Percentiles rank a stretch among this genome's conserved stretches.
These are phyloP conservation scores for Pandemis heparana DNA, from an alignment of 2,888 invertebrate genomes.

Conservation along the genomic window DNA sequence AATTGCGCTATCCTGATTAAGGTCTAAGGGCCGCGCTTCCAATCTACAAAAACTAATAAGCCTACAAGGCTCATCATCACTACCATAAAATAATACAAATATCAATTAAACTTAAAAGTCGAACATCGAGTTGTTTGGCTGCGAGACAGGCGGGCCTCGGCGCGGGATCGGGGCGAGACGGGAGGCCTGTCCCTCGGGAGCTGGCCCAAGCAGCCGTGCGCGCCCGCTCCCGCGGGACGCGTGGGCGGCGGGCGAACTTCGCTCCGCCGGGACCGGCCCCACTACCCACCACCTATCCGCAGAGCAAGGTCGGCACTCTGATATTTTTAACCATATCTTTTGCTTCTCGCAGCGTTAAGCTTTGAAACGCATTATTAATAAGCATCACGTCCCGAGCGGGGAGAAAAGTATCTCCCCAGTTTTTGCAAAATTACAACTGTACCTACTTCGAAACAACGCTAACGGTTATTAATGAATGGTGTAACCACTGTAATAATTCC, in stretches of 20 bases:
- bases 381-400: neutral
- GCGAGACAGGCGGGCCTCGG: constrained; percentile 60
- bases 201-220: constrained; percentile 77
- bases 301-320: constrained; percentile 67
- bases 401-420: neutral
- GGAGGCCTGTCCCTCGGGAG: constrained; percentile 69
- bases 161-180: constrained; percentile 52
- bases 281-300: constrained; percentile 65
- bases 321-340: constrained; percentile 77
- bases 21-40: no score
- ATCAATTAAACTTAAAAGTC: constrained; percentile 71
- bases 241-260: constrained; percentile 82
- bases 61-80: neutral
- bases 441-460: no score
- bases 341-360: constrained; percentile 40
- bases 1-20: no score
- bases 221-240: constrained; percentile 78
- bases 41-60: no score
- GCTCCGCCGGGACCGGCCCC: constrained; percentile 74
- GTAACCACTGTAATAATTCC: no score
- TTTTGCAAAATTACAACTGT: neutral
- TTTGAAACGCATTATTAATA: constrained; percentile 14
- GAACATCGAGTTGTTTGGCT: constrained; percentile 77
- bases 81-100: constrained; percentile 17
- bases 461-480: no score